These are phyloP conservation scores for Malurus cyaneus DNA, from an alignment of 2,113 vertebrate species.

Conservation along the genomic window DNA sequence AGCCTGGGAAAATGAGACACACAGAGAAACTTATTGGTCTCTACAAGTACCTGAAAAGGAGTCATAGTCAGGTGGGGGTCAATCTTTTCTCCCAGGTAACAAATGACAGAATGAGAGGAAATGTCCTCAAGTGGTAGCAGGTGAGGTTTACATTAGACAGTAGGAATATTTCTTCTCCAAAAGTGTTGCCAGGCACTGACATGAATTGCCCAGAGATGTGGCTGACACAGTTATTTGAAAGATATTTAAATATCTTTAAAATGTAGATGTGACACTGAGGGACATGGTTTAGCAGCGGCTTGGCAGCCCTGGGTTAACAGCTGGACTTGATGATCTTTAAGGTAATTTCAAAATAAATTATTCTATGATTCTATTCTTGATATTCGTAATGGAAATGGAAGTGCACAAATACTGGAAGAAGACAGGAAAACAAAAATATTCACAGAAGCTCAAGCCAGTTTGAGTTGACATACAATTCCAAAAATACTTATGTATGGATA, in stretches of 20 bases:
- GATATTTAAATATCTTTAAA: neutral
- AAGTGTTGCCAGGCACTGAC: neutral
- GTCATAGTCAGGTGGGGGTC: rapidly evolving
- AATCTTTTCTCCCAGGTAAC: neutral
- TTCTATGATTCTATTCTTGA: neutral
- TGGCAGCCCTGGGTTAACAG: neutral
- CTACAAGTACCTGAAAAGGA: neutral
- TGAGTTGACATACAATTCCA: neutral
- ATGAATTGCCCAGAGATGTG: neutral
- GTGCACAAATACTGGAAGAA: neutral
- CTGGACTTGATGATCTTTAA: rapidly evolving
- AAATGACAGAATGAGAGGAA: neutral
- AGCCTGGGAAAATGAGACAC: neutral
- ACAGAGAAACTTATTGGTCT: rapidly evolving
- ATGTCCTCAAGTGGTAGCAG: neutral
- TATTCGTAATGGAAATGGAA: neutral
- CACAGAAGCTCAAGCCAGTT: neutral
- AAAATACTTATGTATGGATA: neutral
- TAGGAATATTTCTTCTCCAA: neutral
- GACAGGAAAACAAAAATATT: neutral
- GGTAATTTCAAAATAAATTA: neutral
- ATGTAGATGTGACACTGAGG: rapidly evolving
- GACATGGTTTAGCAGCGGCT: neutral
- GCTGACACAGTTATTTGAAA: neutral
- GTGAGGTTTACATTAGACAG: neutral